These are phyloP conservation scores for Cylloceria caligata DNA, from an alignment of 2,888 invertebrate species.

Conservation along the genomic window DNA sequence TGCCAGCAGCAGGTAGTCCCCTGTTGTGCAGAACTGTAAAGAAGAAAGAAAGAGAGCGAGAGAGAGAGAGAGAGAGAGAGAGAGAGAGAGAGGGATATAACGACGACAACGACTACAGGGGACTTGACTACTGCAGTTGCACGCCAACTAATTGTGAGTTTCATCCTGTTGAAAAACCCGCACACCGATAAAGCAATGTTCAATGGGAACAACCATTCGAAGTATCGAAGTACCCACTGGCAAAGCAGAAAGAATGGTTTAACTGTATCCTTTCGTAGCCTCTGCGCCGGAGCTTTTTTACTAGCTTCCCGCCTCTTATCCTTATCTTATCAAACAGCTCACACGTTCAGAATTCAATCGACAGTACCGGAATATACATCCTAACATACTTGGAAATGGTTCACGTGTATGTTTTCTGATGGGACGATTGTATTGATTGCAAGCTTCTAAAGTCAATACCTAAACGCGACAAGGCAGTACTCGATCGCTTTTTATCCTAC, in stretches of 20 bases:
- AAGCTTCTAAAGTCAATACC: too few species aligned
- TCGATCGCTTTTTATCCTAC: too few species aligned
- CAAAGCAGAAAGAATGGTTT: constrained; percentile 4
- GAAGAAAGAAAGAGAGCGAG: constrained; percentile 22
- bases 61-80: too few species aligned
- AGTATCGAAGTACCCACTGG: constrained; percentile 14
- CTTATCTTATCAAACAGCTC: too few species aligned
- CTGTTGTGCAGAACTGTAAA: constrained; percentile 49
- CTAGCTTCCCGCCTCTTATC: not conserved
- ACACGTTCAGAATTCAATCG: too few species aligned
- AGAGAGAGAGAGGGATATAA: too few species aligned
- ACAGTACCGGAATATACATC: too few species aligned
- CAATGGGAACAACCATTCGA: constrained; percentile 22
- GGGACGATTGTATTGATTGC: too few species aligned
- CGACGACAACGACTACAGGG: constrained; percentile 29
- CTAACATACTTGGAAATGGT: too few species aligned
- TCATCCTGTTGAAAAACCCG: constrained; percentile 30
- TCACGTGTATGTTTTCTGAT: too few species aligned
- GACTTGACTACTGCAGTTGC: constrained; percentile 41
- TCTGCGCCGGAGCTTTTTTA: not conserved
- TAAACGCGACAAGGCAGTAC: too few species aligned
- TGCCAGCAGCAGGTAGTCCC: constrained; percentile 14
- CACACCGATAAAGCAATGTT: not conserved
- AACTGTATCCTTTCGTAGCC: not conserved
- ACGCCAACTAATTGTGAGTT: constrained; percentile 57